phyloP scores from a whole-genome alignment of 2,113 vertebrate species.

The Todiramphus chloris region DNA sequence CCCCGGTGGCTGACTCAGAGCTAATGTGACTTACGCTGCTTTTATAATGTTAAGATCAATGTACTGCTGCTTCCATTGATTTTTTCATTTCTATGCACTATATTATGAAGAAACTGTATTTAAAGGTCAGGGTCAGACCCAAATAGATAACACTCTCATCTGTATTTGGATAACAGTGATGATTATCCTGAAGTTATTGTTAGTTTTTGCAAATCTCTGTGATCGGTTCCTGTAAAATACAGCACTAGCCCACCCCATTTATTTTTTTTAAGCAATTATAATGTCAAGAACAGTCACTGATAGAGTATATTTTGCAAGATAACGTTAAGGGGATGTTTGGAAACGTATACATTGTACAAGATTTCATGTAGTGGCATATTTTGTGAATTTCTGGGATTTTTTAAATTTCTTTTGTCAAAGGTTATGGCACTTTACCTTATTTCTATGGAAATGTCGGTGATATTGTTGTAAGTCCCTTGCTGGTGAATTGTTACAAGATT shows the following conservation, averaged over 20 bases:
- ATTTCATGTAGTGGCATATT: neutral
- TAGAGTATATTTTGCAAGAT: neutral
- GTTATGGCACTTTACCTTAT: slow-evolving; percentile 97
- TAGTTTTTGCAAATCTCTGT: neutral
- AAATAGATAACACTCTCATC: neutral
- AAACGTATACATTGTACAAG: neutral
- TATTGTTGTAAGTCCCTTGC: slow-evolving; percentile 95
- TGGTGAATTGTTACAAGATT: slow-evolving; percentile 96
- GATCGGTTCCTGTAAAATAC: neutral
- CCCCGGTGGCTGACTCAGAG: neutral
- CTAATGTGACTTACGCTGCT: neutral
- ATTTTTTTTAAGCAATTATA: neutral
- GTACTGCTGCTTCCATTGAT: slow-evolving; percentile 6
- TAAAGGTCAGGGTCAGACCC: neutral
- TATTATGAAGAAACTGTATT: neutral
- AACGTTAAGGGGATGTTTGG: neutral
- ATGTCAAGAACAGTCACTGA: neutral
- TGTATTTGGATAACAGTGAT: neutral
- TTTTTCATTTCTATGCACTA: neutral
- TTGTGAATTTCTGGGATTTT: neutral
- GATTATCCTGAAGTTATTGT: neutral
- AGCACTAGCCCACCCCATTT: neutral
- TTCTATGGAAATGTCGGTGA: slow-evolving; percentile 98
- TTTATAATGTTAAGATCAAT: slow-evolving; percentile 40
- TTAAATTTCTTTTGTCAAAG: slow-evolving; percentile 70